These are phyloP conservation scores for Ptychochromis oligacanthus DNA, from an alignment of 2,113 vertebrate genomes.

Conservation along the genomic window DNA sequence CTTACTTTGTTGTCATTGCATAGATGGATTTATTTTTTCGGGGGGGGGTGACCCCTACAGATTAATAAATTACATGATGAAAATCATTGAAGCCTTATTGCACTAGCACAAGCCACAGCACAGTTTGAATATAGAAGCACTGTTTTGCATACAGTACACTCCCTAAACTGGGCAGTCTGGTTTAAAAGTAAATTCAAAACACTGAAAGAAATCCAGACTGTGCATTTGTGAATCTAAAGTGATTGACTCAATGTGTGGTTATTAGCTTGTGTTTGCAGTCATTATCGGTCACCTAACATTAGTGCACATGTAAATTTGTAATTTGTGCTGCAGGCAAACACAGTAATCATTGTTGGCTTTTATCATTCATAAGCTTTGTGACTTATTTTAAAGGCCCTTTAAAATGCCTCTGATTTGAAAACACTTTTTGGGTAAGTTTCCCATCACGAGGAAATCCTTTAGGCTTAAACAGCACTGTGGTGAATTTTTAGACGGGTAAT, in stretches of 20 bases:
- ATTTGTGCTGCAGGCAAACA: background rate
- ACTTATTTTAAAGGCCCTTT: background rate
- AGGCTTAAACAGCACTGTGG: background rate
- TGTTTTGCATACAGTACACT: conserved; percentile 36
- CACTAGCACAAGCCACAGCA: background rate
- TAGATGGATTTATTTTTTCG: too few species aligned
- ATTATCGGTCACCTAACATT: background rate
- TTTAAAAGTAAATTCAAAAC: background rate
- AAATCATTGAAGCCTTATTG: background rate
- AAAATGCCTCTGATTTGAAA: background rate
- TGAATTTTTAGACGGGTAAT: background rate
- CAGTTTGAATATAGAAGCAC: background rate
- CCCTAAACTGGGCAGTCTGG: background rate
- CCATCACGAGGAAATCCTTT: background rate
- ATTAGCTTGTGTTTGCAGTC: background rate
- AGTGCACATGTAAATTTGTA: background rate
- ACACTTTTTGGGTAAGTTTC: background rate
- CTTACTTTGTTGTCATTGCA: background rate
- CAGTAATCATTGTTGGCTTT: background rate
- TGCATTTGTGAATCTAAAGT: background rate
- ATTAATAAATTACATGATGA: too few species aligned
- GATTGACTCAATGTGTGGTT: background rate
- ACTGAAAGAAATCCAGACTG: background rate
- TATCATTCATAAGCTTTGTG: background rate
- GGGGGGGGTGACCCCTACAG: too few species aligned